phyloP scores from a whole-genome alignment of 2,113 vertebrate species.

The Tragelaphus strepsiceros region DNA sequence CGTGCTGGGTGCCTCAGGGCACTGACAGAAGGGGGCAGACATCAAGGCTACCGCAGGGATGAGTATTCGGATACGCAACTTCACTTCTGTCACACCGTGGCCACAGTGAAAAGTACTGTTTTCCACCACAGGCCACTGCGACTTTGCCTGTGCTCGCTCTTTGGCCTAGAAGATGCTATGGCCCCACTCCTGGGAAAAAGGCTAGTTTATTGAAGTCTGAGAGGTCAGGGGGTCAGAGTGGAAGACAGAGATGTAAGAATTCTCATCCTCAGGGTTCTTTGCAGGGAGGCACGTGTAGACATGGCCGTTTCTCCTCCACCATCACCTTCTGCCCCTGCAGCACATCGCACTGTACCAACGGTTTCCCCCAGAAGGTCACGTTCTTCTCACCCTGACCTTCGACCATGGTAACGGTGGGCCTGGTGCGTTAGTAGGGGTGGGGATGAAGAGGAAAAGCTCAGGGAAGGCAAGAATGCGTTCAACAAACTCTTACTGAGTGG shows the following conservation, averaged over 20 bases:
- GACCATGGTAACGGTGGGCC: slow-evolving; percentile 53
- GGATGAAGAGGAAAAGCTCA: slow-evolving; percentile 24
- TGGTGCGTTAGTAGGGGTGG: background rate
- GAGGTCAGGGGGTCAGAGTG: background rate
- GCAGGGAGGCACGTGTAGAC: slow-evolving; percentile 68
- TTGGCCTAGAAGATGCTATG: slow-evolving; percentile 28
- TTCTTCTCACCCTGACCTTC: slow-evolving; percentile 63
- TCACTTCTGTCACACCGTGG: background rate
- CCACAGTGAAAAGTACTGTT: slow-evolving; percentile 4
- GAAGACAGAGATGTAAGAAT: background rate
- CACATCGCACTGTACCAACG: background rate
- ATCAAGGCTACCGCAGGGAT: background rate
- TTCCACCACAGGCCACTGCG: background rate
- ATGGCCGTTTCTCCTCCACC: slow-evolving; percentile 65
- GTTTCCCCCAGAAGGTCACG: slow-evolving; percentile 70
- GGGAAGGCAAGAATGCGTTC: slow-evolving; percentile 25
- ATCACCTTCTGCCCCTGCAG: slow-evolving; percentile 43
- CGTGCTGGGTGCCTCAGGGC: background rate
- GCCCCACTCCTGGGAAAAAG: background rate
- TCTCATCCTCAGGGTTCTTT: slow-evolving; percentile 51
- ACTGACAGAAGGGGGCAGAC: background rate
- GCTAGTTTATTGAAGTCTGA: slow-evolving; percentile 60
- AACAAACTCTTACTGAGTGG: background rate
- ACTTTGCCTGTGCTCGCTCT: background rate
- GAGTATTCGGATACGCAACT: background rate